Conservation (phyloP, 2,797 vertebrate genomes). For the Mus caroli region DNA sequence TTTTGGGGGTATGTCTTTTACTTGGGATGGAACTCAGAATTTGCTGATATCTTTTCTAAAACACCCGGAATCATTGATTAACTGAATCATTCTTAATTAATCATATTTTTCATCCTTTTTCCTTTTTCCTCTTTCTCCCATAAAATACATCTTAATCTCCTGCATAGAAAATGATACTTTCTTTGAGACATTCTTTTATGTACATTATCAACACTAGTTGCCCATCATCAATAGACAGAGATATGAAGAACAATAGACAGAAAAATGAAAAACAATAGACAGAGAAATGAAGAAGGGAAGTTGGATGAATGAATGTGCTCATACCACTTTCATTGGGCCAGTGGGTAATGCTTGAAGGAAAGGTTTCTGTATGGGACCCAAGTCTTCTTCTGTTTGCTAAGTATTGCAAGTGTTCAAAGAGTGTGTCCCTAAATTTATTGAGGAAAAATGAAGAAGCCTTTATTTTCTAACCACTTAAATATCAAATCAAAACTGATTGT, state of each 20-base stretch:
- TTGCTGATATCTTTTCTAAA: not conserved
- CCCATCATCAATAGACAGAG: not conserved
- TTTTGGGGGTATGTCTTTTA: not conserved
- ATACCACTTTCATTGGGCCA: not conserved
- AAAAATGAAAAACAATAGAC: not conserved
- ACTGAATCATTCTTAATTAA: slow-evolving; percentile 53
- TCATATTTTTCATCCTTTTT: not conserved
- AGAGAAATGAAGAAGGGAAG: not conserved
- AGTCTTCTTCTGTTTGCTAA: slow-evolving; percentile 35
- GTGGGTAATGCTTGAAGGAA: not conserved
- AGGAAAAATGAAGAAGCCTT: slow-evolving; percentile 39
- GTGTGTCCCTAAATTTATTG: slow-evolving; percentile 31
- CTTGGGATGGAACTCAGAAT: slow-evolving; percentile 28
- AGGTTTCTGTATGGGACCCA: slow-evolving; percentile 11
- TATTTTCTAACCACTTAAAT: slow-evolving; percentile 42
- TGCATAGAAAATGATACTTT: not conserved
- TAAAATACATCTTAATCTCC: slow-evolving; percentile 17
- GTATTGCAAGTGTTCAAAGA: slow-evolving; percentile 6
- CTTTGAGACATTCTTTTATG: not conserved
- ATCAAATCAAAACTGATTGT: slow-evolving; percentile 62
- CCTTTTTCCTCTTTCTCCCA: slow-evolving; percentile 16
- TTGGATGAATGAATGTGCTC: not conserved
- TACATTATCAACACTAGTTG: not conserved
- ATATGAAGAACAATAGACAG: not conserved
- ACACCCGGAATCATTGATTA: slow-evolving; percentile 17